These are phyloP conservation scores for Tribolium madens DNA, from an alignment of 1,140 invertebrate species.

Conservation along the genomic window DNA sequence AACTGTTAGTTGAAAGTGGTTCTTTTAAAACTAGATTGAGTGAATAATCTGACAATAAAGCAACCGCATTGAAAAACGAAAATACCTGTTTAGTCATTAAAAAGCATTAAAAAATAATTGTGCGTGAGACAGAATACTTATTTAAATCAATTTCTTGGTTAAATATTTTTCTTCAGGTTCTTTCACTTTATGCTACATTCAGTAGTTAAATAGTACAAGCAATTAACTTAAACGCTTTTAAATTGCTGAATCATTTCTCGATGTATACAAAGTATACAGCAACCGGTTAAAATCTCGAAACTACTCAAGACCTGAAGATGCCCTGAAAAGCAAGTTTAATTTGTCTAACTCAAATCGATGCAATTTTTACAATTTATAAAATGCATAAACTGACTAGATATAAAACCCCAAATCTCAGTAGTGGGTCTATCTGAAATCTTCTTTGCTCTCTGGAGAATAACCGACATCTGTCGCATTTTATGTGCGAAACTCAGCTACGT, in stretches of 20 bases:
- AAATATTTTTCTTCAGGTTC: constrained; percentile 36
- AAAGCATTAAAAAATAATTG: constrained; percentile 40
- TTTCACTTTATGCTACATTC: no score
- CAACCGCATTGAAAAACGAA: constrained; percentile 15
- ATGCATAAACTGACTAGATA: background rate
- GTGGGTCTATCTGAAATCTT: background rate
- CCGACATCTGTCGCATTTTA: constrained; percentile 15
- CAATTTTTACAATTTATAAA: background rate
- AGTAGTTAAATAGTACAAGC: constrained; percentile 36
- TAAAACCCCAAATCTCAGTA: background rate
- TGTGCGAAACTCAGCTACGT: background rate
- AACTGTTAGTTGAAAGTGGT: background rate
- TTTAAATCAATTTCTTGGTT: constrained; percentile 44
- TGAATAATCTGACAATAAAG: constrained; percentile 25
- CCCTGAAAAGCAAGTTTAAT: background rate
- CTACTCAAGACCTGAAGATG: background rate
- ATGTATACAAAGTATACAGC: background rate
- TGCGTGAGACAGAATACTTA: constrained; percentile 43
- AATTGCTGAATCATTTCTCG: constrained; percentile 44
- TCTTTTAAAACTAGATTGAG: constrained; percentile 6
- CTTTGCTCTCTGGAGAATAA: constrained; percentile 2
- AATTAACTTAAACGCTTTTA: constrained; percentile 47
- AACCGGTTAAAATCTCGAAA: background rate
- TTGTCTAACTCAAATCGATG: background rate
- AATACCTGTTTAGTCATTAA: constrained; percentile 39